Base-by-base conservation (phyloP, 2,113 vertebrate genomes). In the Lophius piscatorius region DNA sequence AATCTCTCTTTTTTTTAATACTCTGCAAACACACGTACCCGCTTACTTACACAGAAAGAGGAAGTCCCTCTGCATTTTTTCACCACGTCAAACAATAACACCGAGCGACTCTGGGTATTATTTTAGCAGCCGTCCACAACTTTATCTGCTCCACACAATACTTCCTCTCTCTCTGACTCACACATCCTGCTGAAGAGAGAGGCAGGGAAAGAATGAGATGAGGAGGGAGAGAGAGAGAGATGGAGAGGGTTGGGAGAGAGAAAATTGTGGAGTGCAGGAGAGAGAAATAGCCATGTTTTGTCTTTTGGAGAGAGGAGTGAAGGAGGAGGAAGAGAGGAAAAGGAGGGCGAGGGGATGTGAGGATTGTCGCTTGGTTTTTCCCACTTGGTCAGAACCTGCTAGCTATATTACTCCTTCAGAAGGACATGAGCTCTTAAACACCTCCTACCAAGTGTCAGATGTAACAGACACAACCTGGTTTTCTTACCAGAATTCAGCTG, bases 101-200 rank as follows among this genome's bases (percentile, higher is more conserved):
- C 62, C 33, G 79, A 83, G 80, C 82, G 87, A 89, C 68, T 80
- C 85, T 84, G 82, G 85, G 76, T 92, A 91, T 92, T 91, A 91
- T 91, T 89, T 86, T 89, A 87, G 87, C 90, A 83, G 88, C 82
- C 61, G 57, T 89, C 88, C 87, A 79, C 82, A 74, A 69, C 92
- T 94, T 94, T 94, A 95, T 94, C 94, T 94, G 85, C 90, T 56
- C 91, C 71, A 71, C 89, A 81, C 94, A 94, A 92, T 82, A 87
- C 92, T 94, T 94, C 93, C 92, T 93, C 77, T 76, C 74, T 42
- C 59, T 70, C 82, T 84, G 80, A 90, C 70, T 88, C 83, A 77
- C 78, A 80, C 83, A 88, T 93, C 91, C 91, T 91, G 88, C 76
- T 49, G 84, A 70, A 79, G 46, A 82, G 59, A 66, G 55, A 18